phyloP scores from a whole-genome alignment of 2,113 vertebrate genomes.

The Heptranchias perlo region DNA sequence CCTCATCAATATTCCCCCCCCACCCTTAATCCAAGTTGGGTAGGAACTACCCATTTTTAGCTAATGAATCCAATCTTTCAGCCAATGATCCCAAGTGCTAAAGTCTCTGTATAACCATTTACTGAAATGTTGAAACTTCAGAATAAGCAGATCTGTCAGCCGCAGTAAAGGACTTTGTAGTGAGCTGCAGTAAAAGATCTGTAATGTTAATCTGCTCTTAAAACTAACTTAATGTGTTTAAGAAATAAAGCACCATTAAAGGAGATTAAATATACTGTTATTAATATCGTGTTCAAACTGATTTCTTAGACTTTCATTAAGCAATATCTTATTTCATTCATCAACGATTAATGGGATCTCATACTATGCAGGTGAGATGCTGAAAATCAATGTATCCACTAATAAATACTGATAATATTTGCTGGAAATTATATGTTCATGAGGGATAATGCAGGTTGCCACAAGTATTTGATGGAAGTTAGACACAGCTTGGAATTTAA shows the following conservation, averaged over 20 bases:
- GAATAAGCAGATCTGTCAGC: background rate
- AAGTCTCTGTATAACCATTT: background rate
- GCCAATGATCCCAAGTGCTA: background rate
- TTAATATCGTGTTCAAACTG: background rate
- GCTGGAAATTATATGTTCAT: background rate
- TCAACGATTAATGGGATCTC: background rate
- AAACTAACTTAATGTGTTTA: too few species aligned
- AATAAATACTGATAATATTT: background rate
- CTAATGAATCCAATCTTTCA: background rate
- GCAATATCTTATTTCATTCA: background rate
- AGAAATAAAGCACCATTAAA: background rate
- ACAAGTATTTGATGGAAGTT: background rate
- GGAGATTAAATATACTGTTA: background rate
- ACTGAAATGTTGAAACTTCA: background rate
- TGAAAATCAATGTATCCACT: background rate
- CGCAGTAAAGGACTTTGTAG: background rate
- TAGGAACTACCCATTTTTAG: background rate
- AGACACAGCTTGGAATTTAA: background rate
- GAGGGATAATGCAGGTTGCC: background rate
- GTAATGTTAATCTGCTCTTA: background rate
- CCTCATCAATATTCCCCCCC: background rate
- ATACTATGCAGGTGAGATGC: background rate
- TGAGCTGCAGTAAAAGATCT: background rate
- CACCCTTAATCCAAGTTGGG: background rate
- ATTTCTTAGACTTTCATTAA: background rate